Evolutionary conservation across 2,888 invertebrate genomes (phyloP).

Genomic region (Chymomyza caudatula): DNA sequence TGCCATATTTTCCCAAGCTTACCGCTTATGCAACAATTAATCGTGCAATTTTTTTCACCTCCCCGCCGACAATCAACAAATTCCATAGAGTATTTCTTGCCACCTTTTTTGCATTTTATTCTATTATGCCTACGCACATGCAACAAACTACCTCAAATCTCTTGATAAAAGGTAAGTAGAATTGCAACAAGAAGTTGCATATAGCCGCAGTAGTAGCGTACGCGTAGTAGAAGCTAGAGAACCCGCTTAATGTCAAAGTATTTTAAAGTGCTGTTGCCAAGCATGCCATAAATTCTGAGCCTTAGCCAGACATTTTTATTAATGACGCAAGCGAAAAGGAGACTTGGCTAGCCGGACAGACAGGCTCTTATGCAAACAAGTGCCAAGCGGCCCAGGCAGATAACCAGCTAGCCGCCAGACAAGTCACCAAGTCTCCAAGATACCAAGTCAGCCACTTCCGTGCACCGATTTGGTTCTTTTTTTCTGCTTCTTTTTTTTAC

Average conservation of each 20-base stretch:
- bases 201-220: too few relatives aligned
- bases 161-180: not conserved
- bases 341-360: not conserved
- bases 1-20: not conserved
- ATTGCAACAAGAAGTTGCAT: not conserved
- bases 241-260: constrained; percentile 58
- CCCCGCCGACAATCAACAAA: not conserved
- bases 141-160: too few relatives aligned
- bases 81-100: not conserved
- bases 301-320: constrained; percentile 69
- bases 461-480: not conserved
- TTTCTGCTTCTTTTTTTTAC: not conserved
- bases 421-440: not conserved
- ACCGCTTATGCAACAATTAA: not conserved
- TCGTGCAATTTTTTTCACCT: not conserved
- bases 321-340: constrained; percentile 58
- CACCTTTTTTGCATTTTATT: not conserved
- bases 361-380: constrained; percentile 48
- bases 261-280: constrained; percentile 57
- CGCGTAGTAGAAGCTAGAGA: constrained; percentile 30
- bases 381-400: constrained; percentile 46
- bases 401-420: not conserved
- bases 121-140: not conserved
- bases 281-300: constrained; percentile 69
- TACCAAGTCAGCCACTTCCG: not conserved